phyloP scores from a whole-genome alignment of 2,113 vertebrate species.

The Zosterops hypoxanthus region DNA sequence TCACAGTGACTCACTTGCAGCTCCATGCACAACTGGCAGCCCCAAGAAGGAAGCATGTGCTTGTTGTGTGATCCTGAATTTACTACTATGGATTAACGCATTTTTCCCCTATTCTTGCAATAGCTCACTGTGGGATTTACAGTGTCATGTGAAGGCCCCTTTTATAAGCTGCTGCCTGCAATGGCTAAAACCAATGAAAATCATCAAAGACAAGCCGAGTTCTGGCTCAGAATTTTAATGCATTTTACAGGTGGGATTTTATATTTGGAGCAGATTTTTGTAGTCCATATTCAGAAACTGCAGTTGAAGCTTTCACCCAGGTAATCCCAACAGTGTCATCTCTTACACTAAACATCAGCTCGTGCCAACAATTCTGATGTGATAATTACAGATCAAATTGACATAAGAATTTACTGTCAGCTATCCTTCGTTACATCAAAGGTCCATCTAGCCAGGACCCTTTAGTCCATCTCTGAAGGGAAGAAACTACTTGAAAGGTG shows the following conservation, averaged over 20 bases:
- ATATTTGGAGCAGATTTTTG: neutral
- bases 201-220: neutral
- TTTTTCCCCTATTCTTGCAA: neutral
- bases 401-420: neutral
- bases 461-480: neutral
- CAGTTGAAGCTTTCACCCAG: neutral
- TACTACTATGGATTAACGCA: neutral
- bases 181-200: slow-evolving; percentile 18
- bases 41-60: neutral
- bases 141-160: neutral
- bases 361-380: neutral
- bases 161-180: slow-evolving; percentile 32
- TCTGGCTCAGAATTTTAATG: slow-evolving; percentile 40
- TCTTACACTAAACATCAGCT: neutral
- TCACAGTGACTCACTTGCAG: slow-evolving; percentile 10
- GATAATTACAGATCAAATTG: neutral
- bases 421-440: neutral
- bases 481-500: neutral
- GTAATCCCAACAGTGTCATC: neutral
- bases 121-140: slow-evolving; percentile 10
- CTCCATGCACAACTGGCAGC: neutral
- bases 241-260: neutral
- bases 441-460: neutral
- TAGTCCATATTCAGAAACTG: neutral
- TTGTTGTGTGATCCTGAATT: slow-evolving; percentile 33